Evolutionary conservation across 2,888 invertebrate species (phyloP).

Genomic region (Antheraea assamensis): DNA sequence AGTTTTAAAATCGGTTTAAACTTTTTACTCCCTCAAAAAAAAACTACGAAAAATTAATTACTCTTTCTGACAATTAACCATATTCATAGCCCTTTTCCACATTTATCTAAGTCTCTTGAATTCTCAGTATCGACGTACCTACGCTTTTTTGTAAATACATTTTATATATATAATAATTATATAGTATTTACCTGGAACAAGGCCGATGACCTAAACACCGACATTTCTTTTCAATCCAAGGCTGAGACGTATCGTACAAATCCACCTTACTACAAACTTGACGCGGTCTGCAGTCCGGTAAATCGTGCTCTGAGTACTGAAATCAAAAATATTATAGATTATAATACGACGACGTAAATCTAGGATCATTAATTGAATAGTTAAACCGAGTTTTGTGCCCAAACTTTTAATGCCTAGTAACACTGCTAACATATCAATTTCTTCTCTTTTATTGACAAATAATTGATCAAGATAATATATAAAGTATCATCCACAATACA

Average conservation of each 20-base stretch:
- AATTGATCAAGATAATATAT: neutral
- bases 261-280: slow-evolving; percentile 95
- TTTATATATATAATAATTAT: slow-evolving; percentile 10
- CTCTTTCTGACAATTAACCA: neutral
- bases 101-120: neutral
- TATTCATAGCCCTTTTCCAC: neutral
- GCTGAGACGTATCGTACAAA: slow-evolving; percentile 87
- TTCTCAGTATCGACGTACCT: neutral
- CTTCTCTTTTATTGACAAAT: neutral
- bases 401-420: no score
- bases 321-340: slow-evolving; percentile 43
- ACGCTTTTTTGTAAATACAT: neutral
- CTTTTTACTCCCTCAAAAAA: neutral
- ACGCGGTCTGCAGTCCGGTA: slow-evolving; percentile 89
- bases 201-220: slow-evolving; percentile 87
- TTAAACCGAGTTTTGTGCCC: neutral
- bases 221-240: slow-evolving; percentile 94
- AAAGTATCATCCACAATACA: neutral
- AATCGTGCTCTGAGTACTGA: slow-evolving; percentile 90
- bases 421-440: neutral
- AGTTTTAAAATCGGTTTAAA: neutral
- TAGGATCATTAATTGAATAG: neutral
- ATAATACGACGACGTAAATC: neutral
- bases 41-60: no score
- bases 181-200: slow-evolving; percentile 83